These are phyloP conservation scores for Limnothrissa miodon DNA, from an alignment of 2,113 vertebrate species.

Conservation along the genomic window DNA sequence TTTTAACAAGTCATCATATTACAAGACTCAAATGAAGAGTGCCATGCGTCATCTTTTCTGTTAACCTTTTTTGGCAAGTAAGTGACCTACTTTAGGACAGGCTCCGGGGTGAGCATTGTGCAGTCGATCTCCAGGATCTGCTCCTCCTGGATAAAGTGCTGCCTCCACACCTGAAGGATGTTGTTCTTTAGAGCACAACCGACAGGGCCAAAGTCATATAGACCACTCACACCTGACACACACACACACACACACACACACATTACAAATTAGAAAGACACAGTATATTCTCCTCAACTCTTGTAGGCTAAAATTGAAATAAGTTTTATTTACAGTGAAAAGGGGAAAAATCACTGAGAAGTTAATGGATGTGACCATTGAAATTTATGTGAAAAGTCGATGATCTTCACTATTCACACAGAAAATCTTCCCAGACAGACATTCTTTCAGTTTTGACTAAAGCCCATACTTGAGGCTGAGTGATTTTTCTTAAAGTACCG, in stretches of 20 bases:
- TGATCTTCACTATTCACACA: not conserved
- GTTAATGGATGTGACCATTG: too few relatives aligned
- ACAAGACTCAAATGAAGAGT: too few relatives aligned
- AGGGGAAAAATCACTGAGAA: too few relatives aligned
- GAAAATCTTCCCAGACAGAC: not conserved
- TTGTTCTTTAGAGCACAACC: slow-evolving; percentile 98
- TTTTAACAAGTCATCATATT: too few relatives aligned
- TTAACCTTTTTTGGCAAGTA: not conserved
- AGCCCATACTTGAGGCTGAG: not conserved
- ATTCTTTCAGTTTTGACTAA: not conserved
- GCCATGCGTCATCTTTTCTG: not conserved
- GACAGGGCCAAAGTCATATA: slow-evolving; percentile 96
- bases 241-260: slow-evolving; percentile 22
- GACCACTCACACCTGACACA: slow-evolving; percentile 91
- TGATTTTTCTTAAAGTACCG: not conserved
- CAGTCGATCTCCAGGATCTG: slow-evolving; percentile 98
- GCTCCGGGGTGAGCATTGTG: slow-evolving; percentile 95
- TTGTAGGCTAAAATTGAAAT: not conserved
- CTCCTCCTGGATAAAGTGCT: slow-evolving; percentile 98
- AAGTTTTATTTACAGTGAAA: not conserved
- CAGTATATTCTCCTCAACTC: too few relatives aligned
- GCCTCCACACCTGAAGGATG: slow-evolving; percentile 92
- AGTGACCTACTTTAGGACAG: slow-evolving; percentile 87
- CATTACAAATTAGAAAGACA: not conserved
- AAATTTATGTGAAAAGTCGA: not conserved